These are phyloP conservation scores for Aulostomus chinensis DNA, from an alignment of 2,797 vertebrate genomes.

Conservation along the genomic window DNA sequence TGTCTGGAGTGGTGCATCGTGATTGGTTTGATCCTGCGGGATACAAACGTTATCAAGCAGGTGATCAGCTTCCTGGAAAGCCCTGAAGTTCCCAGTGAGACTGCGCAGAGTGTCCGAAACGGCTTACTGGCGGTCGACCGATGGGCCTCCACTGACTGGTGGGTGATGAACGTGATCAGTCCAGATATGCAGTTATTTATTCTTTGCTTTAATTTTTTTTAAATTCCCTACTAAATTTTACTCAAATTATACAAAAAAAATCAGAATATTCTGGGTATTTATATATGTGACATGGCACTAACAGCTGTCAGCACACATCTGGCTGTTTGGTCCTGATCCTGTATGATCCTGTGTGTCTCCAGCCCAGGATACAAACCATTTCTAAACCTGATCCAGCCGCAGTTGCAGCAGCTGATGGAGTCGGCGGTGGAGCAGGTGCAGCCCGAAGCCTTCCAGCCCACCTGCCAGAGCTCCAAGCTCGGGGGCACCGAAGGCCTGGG, in stretches of 20 bases:
- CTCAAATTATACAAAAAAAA: too few relatives aligned
- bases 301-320: too few relatives aligned
- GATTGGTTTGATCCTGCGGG: constrained; percentile 93
- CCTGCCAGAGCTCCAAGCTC: constrained; percentile 79
- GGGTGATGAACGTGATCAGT: constrained; percentile 34
- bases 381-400: constrained; percentile 91
- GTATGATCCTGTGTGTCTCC: constrained; percentile 10
- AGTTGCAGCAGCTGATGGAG: constrained; percentile 90
- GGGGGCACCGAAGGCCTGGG: constrained; percentile 72
- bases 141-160: constrained; percentile 95
- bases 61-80: constrained; percentile 88
- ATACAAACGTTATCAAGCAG: constrained; percentile 89
- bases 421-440: constrained; percentile 84
- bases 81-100: constrained; percentile 88
- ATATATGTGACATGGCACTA: too few relatives aligned
- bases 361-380: constrained; percentile 98
- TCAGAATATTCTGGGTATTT: too few relatives aligned
- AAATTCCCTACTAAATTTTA: too few relatives aligned
- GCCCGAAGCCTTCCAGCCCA: constrained; percentile 90
- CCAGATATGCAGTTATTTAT: neutral
- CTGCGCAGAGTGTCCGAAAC: constrained; percentile 86
- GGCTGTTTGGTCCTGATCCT: too few relatives aligned
- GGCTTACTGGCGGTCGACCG: constrained; percentile 88
- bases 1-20: constrained; percentile 97
- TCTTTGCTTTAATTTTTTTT: too few relatives aligned